Conservation (phyloP, 1,140 invertebrate species). For the Macrocentrus cingulum region DNA sequence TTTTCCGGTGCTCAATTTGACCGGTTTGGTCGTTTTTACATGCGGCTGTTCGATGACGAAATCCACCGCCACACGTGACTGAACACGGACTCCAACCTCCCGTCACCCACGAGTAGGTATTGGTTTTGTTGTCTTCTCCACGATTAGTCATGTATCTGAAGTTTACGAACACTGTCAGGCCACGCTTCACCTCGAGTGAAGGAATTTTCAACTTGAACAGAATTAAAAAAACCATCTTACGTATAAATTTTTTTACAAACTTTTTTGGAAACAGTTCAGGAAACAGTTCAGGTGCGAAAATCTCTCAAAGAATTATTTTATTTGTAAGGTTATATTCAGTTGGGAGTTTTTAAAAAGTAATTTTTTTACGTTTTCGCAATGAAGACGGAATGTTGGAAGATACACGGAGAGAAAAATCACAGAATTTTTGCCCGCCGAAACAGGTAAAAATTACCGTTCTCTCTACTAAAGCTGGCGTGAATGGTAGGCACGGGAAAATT, state of each 20-base stretch:
- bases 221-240: conserved; percentile 12
- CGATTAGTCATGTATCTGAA: conserved; percentile 47
- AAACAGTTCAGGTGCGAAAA: no score
- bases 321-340: no score
- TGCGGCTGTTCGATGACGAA: conserved; percentile 54
- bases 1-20: conserved; percentile 55
- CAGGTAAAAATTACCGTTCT: no score
- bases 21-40: conserved; percentile 58
- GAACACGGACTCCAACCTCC: conserved; percentile 64
- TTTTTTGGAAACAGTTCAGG: no score
- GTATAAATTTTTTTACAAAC: not conserved
- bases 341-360: no score
- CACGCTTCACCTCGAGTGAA: conserved; percentile 31
- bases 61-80: conserved; percentile 61
- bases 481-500: no score
- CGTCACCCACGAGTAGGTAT: conserved; percentile 59
- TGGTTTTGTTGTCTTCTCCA: conserved; percentile 41
- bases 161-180: conserved; percentile 40
- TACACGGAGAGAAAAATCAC: no score
- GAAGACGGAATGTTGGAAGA: no score
- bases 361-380: no score
- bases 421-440: no score
- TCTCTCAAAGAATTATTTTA: no score
- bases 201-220: conserved; percentile 35
- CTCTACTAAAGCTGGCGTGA: no score